Evolutionary conservation across 2,888 invertebrate genomes (phyloP).

Genomic region (Tinea pellionella): DNA sequence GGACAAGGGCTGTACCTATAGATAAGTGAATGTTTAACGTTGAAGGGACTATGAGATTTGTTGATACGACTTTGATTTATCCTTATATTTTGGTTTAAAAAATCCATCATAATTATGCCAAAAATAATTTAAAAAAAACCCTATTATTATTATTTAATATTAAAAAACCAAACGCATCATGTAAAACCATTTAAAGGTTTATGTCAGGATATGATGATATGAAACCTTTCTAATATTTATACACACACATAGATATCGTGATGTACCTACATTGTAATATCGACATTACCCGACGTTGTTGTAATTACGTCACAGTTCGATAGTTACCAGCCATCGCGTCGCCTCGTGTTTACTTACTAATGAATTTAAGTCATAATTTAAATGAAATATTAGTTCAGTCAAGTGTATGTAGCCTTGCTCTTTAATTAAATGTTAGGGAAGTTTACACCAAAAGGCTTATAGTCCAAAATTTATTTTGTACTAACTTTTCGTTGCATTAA

Average conservation of each 20-base stretch:
- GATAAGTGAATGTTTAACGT: neutral
- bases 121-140: no score
- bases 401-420: neutral
- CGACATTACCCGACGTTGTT: neutral
- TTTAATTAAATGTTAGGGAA: neutral
- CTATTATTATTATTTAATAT: no score
- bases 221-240: no score
- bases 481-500: no score
- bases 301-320: neutral
- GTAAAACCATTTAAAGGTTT: no score
- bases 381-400: neutral
- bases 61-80: neutral
- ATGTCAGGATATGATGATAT: no score
- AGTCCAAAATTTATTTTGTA: no score
- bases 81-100: no score
- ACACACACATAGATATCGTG: no score
- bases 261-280: neutral
- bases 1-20: neutral
- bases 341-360: neutral
- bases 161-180: no score
- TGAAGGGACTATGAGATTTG: neutral
- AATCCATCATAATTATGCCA: no score
- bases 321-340: neutral
- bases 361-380: conserved; percentile 1
- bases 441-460: neutral